Evolutionary conservation across 2,113 vertebrate species (phyloP), one percentile per base, ranked within the genome.

Genomic region (Macheiramphus alcinus): DNA sequence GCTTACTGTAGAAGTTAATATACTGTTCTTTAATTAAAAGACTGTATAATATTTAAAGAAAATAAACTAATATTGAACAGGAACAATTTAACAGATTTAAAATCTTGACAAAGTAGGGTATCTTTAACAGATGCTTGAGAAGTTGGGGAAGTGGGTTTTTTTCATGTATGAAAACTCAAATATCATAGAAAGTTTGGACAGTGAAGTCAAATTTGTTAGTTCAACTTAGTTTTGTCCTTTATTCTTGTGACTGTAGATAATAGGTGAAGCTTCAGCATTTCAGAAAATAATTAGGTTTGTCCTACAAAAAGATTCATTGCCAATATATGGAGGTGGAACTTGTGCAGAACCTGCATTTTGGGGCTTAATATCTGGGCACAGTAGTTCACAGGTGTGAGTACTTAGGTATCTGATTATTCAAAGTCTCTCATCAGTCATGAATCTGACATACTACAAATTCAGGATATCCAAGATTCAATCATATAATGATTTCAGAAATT

Each of bases 241-340:
- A 16, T 81, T 42, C 11, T 45, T 53, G 19, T 85, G 3, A 4
- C 8, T 38, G 0, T 14, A 61, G 52, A 9, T 7, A 53, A 16
- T 1, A 38, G 27, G 8, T 50, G 73, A 78, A 71, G 61, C 48
- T 84, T n/a, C 13, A 67, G 55, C 14, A 1, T 58, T 52, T 72
- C 47, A 58, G 70, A 42, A 71, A 47, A 16, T 48, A 13, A 13
- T 58, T 59, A 6, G 5, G 12, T 76, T 90, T 80, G 11, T 80
- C 42, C 61, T 53, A 0, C 27, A n/a, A 16, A 70, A 52, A n/a
- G 0, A 4, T 31, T 52, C 11, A 1, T 26, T 76, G 50, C 50
- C 55, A n/a, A 8, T 74, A 2, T 4, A 4, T 48, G 47, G 31
- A 79, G 16, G 34, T 2, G 5, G n/a, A 88, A 34, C n/a, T 32